Evolutionary conservation across 1,140 invertebrate species (phyloP), one percentile per base, ranked within the genome.

Genomic region (Cydia strobilella): DNA sequence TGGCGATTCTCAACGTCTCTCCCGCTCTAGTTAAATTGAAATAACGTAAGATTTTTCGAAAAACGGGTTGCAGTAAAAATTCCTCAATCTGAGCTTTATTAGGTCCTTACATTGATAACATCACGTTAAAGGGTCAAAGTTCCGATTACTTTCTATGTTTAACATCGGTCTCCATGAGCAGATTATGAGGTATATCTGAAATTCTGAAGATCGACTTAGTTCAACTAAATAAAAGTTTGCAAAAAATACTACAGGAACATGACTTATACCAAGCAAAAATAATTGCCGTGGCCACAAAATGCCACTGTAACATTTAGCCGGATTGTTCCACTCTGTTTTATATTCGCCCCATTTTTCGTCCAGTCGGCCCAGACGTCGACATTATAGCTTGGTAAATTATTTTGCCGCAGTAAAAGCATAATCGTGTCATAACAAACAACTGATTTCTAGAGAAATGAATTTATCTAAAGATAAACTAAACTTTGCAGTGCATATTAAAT

Each of bases 231-330:
- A 6, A 59, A 59, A 54, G 15, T 9, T 54, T 54, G 3, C 6
- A 7, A 23, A 23, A 59, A 59, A 59, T 23, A 59, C 15, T 23
- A 7, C 54, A 20, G 3, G 20, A 59, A 59, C n/a, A 5, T 18
- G 51, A 20, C 20, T 59, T 10, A 59, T 23, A 59, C 20, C n/a
- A n/a, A 69, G 65, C 75, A 76, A 75, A 59, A 71, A 75, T 74
- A 71, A 65, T 25, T 72, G 72, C 73, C 75, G 27, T 48, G 69
- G 77, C 75, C 77, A 76, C 73, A 87, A 87, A 69, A 87, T 86
- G 84, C 78, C 84, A 86, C 77, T 80, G 76, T 87, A 87, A 85
- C 86, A 88, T 88, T 88, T 88, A 78, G 65, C 20, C 20, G 74
- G 82, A 81, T 77, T 78, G 80, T 83, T 83, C 81, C 79, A 83